phyloP scores from a whole-genome alignment of 2,888 invertebrate species.

The Heliothis peltigera region DNA sequence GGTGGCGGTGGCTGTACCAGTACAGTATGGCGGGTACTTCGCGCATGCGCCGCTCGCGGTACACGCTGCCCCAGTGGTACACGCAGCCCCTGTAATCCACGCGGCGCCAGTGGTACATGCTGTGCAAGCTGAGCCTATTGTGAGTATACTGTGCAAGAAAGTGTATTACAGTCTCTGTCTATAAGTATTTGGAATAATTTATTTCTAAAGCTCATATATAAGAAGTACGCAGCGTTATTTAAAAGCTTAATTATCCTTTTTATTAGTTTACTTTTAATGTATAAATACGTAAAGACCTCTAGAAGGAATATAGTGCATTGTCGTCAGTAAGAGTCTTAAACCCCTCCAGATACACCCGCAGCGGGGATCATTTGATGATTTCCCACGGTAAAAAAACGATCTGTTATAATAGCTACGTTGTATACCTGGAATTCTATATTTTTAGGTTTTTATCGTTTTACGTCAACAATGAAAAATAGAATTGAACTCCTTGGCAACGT shows the following conservation, averaged over 20 bases:
- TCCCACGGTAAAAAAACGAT: no score
- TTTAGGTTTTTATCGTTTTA: neutral
- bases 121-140: constrained; percentile 73
- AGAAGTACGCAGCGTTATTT: no score
- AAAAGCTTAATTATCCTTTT: no score
- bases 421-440: no score
- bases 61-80: constrained; percentile 59
- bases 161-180: neutral
- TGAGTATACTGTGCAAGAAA: constrained; percentile 60
- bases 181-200: neutral
- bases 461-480: neutral
- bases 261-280: no score
- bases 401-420: no score
- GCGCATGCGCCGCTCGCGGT: constrained; percentile 54
- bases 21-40: constrained; percentile 53
- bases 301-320: no score
- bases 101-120: constrained; percentile 59
- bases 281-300: no score
- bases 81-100: constrained; percentile 66
- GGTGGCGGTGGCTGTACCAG: constrained; percentile 71
- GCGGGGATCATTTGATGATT: no score
- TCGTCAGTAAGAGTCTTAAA: no score
- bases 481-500: neutral
- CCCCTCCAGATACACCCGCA: no score
- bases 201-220: no score